Evolutionary conservation across 2,888 invertebrate species (phyloP).

Genomic region (Nebria salina): DNA sequence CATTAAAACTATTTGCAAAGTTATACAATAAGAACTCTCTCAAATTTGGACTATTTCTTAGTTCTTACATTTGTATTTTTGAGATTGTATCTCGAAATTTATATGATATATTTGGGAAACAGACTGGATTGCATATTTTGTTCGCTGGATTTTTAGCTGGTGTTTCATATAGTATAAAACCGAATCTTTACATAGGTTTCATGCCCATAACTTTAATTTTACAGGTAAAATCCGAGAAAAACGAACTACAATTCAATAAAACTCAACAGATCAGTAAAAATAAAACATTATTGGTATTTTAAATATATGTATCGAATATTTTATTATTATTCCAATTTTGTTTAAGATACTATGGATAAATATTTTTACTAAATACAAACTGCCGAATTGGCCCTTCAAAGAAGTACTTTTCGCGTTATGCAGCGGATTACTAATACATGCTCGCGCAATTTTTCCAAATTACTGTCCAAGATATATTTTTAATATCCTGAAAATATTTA

Average conservation of each 20-base stretch:
- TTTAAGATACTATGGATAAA: constrained; percentile 31
- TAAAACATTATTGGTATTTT: no score
- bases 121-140: constrained; percentile 20
- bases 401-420: constrained; percentile 19
- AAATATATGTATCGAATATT: no score
- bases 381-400: constrained; percentile 31
- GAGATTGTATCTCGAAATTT: constrained; percentile 20
- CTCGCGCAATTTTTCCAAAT: background rate
- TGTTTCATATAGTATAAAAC: constrained; percentile 18
- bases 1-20: constrained; percentile 8
- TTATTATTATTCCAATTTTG: background rate
- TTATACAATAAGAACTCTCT: constrained; percentile 14
- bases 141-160: constrained; percentile 35
- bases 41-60: background rate
- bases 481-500: background rate
- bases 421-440: constrained; percentile 23
- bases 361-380: constrained; percentile 9
- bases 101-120: background rate
- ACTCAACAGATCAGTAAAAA: no score
- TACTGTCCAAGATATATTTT: constrained; percentile 23
- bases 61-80: constrained; percentile 25
- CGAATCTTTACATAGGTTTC: constrained; percentile 29
- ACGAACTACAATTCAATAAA: no score
- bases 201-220: constrained; percentile 16
- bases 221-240: constrained; percentile 21